Percentiles rank a stretch among this genome's conserved stretches.
phyloP scores from a whole-genome alignment of 2,888 invertebrate species.

The Oscheius sp. region DNA sequence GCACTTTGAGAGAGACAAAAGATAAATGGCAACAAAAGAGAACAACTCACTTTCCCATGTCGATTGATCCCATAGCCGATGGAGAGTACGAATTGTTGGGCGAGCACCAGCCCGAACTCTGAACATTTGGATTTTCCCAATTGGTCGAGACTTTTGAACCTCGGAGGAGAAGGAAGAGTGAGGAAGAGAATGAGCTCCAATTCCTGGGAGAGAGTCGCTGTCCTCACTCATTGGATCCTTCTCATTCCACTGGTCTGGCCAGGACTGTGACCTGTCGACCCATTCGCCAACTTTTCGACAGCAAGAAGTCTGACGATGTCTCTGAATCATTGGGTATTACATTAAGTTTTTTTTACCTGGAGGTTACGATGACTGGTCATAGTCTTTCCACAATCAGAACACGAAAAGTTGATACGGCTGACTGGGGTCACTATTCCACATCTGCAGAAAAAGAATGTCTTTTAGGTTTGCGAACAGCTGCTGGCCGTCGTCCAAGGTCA shows the following conservation, averaged over 20 bases:
- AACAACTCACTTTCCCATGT: conserved; percentile 21
- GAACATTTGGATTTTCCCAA: neutral
- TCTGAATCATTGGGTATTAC: neutral
- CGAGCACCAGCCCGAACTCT: conserved; percentile 37
- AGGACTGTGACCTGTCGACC: conserved; percentile 20
- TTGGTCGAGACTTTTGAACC: neutral
- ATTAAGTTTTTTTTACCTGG: conserved; percentile 20
- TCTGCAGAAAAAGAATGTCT: conserved; percentile 31
- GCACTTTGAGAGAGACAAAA: neutral
- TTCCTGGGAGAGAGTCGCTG: conserved; percentile 17
- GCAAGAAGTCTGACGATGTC: conserved; percentile 21
- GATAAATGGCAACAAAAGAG: neutral
- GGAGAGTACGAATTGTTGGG: conserved; percentile 32
- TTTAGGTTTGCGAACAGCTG: conserved; percentile 20
- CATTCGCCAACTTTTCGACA: conserved; percentile 28
- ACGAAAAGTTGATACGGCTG: conserved; percentile 20
- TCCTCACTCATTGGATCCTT: conserved; percentile 26
- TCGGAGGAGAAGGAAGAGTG: conserved; percentile 18
- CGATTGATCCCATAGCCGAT: conserved; percentile 14
- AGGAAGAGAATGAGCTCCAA: neutral
- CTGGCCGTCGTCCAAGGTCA: conserved; percentile 11
- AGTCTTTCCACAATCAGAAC: conserved; percentile 40
- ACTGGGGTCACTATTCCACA: conserved; percentile 22
- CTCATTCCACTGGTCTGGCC: conserved; percentile 25
- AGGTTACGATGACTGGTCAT: conserved; percentile 41